A percentile compares a stretch with the other conserved stretches of the same genome.
phyloP scores from a whole-genome alignment of 2,797 vertebrate species.

The Euphonia xanthogaster region DNA sequence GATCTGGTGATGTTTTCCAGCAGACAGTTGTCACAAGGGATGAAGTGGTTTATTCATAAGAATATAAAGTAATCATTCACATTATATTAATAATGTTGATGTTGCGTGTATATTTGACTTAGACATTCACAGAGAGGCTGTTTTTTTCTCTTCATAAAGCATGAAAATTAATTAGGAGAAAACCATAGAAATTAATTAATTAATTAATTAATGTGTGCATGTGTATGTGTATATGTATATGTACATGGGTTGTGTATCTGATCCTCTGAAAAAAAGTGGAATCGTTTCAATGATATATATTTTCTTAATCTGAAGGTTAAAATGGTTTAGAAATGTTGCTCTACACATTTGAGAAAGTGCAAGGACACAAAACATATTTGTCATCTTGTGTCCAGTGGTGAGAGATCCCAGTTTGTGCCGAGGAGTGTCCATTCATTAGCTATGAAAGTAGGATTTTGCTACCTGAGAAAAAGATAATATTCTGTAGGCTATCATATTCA shows the following conservation, averaged over 20 bases:
- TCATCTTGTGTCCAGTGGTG: neutral
- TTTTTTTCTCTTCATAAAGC: neutral
- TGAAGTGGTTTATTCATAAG: neutral
- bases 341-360: neutral
- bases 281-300: neutral
- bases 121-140: neutral
- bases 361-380: neutral
- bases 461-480: neutral
- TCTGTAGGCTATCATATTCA: neutral
- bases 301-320: neutral
- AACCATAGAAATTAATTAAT: neutral
- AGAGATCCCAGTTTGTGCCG: neutral
- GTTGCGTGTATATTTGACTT: neutral
- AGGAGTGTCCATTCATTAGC: neutral
- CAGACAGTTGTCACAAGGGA: neutral
- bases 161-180: neutral
- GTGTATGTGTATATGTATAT: no score
- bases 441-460: accelerated
- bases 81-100: neutral
- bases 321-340: neutral
- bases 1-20: neutral
- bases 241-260: neutral
- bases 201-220: neutral
- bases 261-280: neutral
- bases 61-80: neutral